Conservation (phyloP, 2,113 vertebrate species). For the Bos taurus region DNA sequence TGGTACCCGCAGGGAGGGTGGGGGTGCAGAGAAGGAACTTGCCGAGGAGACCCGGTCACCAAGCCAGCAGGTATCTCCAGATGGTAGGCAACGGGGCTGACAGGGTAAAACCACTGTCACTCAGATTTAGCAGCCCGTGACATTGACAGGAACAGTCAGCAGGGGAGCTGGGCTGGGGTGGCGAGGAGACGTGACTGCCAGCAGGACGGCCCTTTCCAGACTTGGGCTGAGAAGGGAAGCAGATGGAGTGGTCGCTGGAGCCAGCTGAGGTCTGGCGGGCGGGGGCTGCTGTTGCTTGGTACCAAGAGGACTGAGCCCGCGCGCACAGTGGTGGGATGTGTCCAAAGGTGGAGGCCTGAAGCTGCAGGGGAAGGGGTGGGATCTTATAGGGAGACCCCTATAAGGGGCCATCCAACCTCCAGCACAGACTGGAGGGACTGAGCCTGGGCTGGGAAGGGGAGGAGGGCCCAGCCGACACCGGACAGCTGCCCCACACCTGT, state of each 20-base stretch:
- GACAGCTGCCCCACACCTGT: neutral
- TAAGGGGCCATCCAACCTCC: neutral
- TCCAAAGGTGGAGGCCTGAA: neutral
- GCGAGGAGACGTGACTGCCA: neutral
- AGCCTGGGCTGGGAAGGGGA: neutral
- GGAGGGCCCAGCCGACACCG: neutral
- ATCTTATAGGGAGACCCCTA: neutral
- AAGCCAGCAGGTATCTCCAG: neutral
- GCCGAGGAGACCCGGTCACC: neutral
- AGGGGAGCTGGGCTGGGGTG: neutral
- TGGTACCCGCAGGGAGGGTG: neutral
- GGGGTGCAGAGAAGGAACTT: neutral
- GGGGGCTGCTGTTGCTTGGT: neutral
- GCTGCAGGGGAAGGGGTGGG: neutral
- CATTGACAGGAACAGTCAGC: neutral
- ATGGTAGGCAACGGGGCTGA: neutral
- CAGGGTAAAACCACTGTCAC: neutral
- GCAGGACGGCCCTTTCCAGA: neutral
- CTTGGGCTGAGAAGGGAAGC: neutral
- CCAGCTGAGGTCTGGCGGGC: accelerated
- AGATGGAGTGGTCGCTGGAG: neutral
- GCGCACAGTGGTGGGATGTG: neutral
- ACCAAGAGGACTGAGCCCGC: neutral
- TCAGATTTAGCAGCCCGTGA: neutral
- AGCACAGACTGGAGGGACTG: neutral